phyloP scores from a whole-genome alignment of 2,888 invertebrate genomes.

The Dryadula phaetusa region DNA sequence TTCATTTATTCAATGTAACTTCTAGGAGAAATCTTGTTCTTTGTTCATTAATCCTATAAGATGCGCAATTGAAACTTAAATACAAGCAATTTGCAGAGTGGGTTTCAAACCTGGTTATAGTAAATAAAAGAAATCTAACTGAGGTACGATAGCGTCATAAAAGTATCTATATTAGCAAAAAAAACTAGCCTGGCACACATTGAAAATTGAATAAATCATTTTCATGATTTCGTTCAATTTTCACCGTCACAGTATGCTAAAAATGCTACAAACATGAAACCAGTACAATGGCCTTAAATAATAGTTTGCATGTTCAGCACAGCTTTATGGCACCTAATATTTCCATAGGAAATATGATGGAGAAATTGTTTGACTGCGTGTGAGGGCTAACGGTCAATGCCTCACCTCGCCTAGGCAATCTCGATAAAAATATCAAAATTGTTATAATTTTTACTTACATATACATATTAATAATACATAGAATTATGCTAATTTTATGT shows the following conservation, averaged over 20 bases:
- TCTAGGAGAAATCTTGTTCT: no score
- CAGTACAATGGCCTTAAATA: conserved; percentile 57
- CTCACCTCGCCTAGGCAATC: conserved; percentile 48
- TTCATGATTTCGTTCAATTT: conserved; percentile 31
- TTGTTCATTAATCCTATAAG: no score
- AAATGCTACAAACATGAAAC: conserved; percentile 44
- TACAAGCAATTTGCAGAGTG: no score
- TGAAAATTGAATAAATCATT: no score
- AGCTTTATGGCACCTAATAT: conserved; percentile 58
- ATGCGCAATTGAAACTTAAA: no score
- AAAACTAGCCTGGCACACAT: neutral
- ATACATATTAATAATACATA: no score
- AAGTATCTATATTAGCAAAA: neutral
- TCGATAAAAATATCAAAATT: conserved; percentile 43
- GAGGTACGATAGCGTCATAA: neutral
- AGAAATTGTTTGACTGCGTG: conserved; percentile 56
- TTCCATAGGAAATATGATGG: conserved; percentile 54
- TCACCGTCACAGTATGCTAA: conserved; percentile 21
- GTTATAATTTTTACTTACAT: conserved; percentile 30
- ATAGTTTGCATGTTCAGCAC: conserved; percentile 63
- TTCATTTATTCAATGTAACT: no score
- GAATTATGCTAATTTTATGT: conserved; percentile 16
- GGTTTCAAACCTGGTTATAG: no score
- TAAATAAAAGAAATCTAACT: neutral
- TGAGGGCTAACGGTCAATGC: conserved; percentile 59